These are phyloP conservation scores for Dendrocopos noguchii DNA, from an alignment of 2,113 vertebrate genomes.

Conservation along the genomic window DNA sequence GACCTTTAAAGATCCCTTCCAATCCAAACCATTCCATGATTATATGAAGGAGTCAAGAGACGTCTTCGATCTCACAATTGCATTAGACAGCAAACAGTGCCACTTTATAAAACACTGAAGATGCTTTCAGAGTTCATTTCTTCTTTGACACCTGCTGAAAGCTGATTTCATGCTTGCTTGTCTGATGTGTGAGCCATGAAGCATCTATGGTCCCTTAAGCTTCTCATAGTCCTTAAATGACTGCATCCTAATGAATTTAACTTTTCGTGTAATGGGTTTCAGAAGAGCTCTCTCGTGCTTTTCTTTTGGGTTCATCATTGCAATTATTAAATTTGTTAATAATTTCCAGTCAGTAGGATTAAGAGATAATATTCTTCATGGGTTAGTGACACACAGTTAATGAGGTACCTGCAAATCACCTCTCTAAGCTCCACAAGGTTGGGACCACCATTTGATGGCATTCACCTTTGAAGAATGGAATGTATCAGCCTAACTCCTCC, in stretches of 20 bases:
- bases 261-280: slow-evolving; percentile 33
- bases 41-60: not conserved
- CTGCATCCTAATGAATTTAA: slow-evolving; percentile 34
- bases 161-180: slow-evolving; percentile 35
- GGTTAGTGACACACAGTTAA: slow-evolving; percentile 4
- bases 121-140: slow-evolving; percentile 20
- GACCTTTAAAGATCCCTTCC: not conserved
- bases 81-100: not conserved
- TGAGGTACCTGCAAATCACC: slow-evolving; percentile 2
- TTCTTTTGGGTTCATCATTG: slow-evolving; percentile 29
- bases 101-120: slow-evolving; percentile 4
- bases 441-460: not conserved
- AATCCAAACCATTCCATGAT: not conserved
- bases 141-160: slow-evolving; percentile 29
- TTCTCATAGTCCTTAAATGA: not conserved
- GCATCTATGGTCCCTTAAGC: slow-evolving; percentile 13
- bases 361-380: slow-evolving; percentile 24
- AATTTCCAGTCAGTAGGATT: slow-evolving; percentile 55
- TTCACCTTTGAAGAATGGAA: not conserved
- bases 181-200: slow-evolving; percentile 31
- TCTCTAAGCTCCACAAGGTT: not conserved
- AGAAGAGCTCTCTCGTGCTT: slow-evolving; percentile 5
- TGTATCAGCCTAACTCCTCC: not conserved
- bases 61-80: not conserved
- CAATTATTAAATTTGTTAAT: slow-evolving; percentile 42